Base-by-base conservation (phyloP, 2,797 vertebrate genomes). In the Synanceia verrucosa region DNA sequence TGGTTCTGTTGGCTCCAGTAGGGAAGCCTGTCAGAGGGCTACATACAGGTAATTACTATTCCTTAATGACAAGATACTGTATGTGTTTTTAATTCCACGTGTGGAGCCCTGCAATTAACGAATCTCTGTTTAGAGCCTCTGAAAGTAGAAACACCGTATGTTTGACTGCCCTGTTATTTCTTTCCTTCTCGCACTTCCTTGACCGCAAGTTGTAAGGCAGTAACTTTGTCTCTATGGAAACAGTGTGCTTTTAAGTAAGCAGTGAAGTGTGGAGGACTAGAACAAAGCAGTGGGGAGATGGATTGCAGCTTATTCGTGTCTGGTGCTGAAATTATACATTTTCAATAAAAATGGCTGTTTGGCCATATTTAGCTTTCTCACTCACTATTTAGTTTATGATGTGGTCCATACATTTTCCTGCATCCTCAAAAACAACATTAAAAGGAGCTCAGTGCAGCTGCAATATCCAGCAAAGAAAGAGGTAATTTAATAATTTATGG, bases 141-240 rank as follows among this genome's bases (percentile, higher is more conserved):
- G 36, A 64, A 19, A 41, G 14, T 6, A 33, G 29, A 56, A 73
- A 47, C 37, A 36, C 14, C 3, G 3, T 34, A 47, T 53, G 41
- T 76, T 70, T 78, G 26, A 78, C 65, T 53, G 41, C 28, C 26
- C 52, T 61, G 37, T 65, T 65, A 29, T 70, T 65, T 53, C 14
- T 60, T 50, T 61, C 24, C 51, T 33, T 26, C 52, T 14, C 6
- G 0, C 26, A 64, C 39, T 76, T 58, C 48, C 44, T 74, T 62
- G 79, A 81, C 81, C 72, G 52, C 51, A 59, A 72, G 31, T 78
- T 72, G 52, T 80, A 56, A 71, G 61, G 64, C 62, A 68, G 73
- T 28, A 59, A 68, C 63, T 66, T 34, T 0, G 62, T 89, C 72
- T 78, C 89, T 76, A 84, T 89, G 80, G 80, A 81, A 89, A 91